Base-by-base conservation (phyloP, 2,888 invertebrate species). In the Rhagophthalmus giganteus region DNA sequence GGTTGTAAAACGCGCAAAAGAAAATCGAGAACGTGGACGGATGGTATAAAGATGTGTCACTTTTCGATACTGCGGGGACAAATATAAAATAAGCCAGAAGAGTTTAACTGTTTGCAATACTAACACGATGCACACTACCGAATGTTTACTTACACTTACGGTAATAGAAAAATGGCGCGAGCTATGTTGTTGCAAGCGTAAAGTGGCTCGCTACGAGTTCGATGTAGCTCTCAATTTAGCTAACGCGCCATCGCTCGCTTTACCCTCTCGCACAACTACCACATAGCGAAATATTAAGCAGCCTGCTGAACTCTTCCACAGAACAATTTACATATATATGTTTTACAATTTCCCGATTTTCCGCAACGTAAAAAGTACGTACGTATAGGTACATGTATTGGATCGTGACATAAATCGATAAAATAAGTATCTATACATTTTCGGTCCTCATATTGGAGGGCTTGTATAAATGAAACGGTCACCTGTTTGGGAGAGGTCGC, bases 91-190 rank as follows among this genome's bases (percentile, higher is more conserved):
- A 51, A 51, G 42, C 39, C 32, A 39, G 39, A 59, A 60, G 63
- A 61, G 63, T 61, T 59, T 58, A 58, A 63, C 64, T 72, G 71
- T 72, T 71, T 71, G 68, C 69, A 64, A 67, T 69, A 58, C 68
- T 69, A 70, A 70, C 68, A 60, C 63, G 64, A 60, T 64, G 64
- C 66, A 68, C 67, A 66, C 63, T 59, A 61, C 61, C 60, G 65
- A 70, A 68, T 73, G 70, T 73, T 73, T 72, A 72, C 71, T 71
- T 73, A 72, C 66, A 72, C 71, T 72, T 72, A 68, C 69, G 64
- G 66, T 72, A 70, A 72, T 72, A 71, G 71, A 69, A 69, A 71
- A 69, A 69, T 71, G 67, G 66, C 58, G 53, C 52, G 49, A 67
- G 65, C 64, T 62, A 61, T 69, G 68, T 69, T 68, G 66, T 68